These are phyloP conservation scores for Arrhopalites spinosus DNA, from an alignment of 2,888 invertebrate genomes.

Conservation along the genomic window DNA sequence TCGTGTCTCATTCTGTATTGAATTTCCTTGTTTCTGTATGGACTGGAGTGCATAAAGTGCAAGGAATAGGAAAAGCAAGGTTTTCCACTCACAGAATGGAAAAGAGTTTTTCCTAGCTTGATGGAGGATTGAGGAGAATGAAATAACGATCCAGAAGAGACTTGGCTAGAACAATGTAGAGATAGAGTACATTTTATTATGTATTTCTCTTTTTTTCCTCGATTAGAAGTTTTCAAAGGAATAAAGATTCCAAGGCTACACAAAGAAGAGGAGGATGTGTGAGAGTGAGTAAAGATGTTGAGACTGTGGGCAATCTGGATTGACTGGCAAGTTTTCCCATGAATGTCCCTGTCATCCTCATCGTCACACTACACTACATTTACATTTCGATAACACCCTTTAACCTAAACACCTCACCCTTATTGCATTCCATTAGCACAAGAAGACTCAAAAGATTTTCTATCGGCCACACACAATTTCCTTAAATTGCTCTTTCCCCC, in stretches of 20 bases:
- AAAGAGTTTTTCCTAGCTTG: not conserved
- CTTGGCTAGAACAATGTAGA: no score
- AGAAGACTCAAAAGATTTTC: not conserved
- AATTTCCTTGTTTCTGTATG: not conserved
- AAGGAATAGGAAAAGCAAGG: not conserved
- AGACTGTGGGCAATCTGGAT: slow-evolving; percentile 17
- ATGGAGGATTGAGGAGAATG: no score
- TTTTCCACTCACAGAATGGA: not conserved
- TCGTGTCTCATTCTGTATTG: not conserved
- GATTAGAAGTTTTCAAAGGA: slow-evolving; percentile 9
- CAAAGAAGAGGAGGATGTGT: no score
- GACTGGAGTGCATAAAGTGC: not conserved
- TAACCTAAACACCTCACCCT: slow-evolving; percentile 14
- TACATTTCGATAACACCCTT: slow-evolving; percentile 18
- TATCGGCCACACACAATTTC: not conserved
- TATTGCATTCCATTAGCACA: slow-evolving; percentile 3
- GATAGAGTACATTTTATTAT: not conserved
- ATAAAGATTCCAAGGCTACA: no score
- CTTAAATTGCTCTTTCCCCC: not conserved
- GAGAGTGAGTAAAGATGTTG: slow-evolving; percentile 6
- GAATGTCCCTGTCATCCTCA: slow-evolving; percentile 19
- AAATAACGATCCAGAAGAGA: not conserved
- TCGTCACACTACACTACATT: slow-evolving; percentile 12
- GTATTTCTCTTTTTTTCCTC: not conserved
- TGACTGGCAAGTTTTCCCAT: slow-evolving; percentile 25